Evolutionary conservation across 92 coral and sea anemone genomes (phyloP), one percentile per base, ranked within the genome.

Genomic region (Paramuricea clavata): DNA sequence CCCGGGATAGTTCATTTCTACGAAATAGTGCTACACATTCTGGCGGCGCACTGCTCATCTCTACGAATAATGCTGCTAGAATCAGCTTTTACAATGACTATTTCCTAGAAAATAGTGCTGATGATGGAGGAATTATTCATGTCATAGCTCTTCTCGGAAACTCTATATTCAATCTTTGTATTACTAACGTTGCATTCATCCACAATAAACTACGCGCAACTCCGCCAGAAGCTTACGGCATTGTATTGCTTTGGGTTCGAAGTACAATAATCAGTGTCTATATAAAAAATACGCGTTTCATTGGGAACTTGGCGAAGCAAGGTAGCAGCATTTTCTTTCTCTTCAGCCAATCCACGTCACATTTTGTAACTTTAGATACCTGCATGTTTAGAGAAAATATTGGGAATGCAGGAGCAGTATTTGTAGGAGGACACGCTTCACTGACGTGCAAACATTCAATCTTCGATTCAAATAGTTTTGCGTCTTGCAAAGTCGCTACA

Each of bases 71-170:
- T 27, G 22, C 39, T 33, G 33, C 42, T 19, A 30, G 23, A 26
- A 54, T 77, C n/a, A 21, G 31, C 31, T 27, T 86, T 25, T 13
- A 47, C 12, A 47, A 77, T 25, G 89, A 76, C 4, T 39, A 33
- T 26, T 76, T 86, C 31, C 26, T 15, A 15, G 41, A 86, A 15
- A 76, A 73, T 65, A 49, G 7, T 6, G 78, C 35, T 67, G 78
- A 22, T 25, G 16, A 30, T n/a, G 85, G 78, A 2, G 85, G 89
- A 15, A 83, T 50, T 13, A 33, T 86, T 28, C 10, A 39, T 16
- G 70, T 28, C 0, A 43, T 23, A 9, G 22, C 27, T 31, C 5
- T 5, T 23, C 27, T 0, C 11, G 41, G n/a, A n/a, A n/a, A n/a
- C 49, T 49, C 82, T 15, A 64, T 31, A 26, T 36, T 85, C 54